Conservation (phyloP, 2,888 invertebrate species). For the Eupithecia dodoneata region DNA sequence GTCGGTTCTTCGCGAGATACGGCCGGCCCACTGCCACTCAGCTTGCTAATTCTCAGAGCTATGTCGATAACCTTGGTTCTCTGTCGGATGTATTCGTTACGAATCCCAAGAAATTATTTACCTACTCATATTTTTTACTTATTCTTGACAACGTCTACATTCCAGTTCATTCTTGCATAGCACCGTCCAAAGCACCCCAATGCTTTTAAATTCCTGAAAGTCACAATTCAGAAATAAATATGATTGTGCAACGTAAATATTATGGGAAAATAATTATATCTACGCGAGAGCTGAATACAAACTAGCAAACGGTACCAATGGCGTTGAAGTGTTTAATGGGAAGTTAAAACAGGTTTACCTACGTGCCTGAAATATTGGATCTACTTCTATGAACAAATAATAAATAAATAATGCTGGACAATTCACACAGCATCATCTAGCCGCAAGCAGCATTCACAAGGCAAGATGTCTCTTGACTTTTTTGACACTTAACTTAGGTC, state of each 20-base stretch:
- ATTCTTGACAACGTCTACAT: not conserved
- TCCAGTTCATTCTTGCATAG: conserved; percentile 43
- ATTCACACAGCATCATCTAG: too few species aligned
- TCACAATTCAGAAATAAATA: conserved; percentile 39
- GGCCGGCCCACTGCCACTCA: too few species aligned
- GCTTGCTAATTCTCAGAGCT: too few species aligned
- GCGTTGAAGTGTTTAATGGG: not conserved
- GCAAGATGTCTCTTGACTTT: too few species aligned
- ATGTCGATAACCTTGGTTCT: too few species aligned
- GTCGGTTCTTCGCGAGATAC: too few species aligned
- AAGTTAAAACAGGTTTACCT: not conserved
- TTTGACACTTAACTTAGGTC: too few species aligned
- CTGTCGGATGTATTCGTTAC: too few species aligned
- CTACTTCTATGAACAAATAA: not conserved
- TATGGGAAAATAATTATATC: conserved; percentile 14
- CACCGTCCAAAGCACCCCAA: conserved; percentile 52
- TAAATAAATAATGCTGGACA: not conserved
- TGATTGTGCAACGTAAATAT: conserved; percentile 14
- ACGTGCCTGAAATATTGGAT: not conserved
- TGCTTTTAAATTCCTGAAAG: conserved; percentile 70
- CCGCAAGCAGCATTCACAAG: too few species aligned
- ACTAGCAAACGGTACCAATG: not conserved
- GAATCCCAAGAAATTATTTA: too few species aligned
- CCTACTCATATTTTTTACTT: not conserved
- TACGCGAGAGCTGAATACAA: not conserved